Evolutionary conservation across 2,113 vertebrate genomes (phyloP).

Genomic region (Guaruba guarouba): DNA sequence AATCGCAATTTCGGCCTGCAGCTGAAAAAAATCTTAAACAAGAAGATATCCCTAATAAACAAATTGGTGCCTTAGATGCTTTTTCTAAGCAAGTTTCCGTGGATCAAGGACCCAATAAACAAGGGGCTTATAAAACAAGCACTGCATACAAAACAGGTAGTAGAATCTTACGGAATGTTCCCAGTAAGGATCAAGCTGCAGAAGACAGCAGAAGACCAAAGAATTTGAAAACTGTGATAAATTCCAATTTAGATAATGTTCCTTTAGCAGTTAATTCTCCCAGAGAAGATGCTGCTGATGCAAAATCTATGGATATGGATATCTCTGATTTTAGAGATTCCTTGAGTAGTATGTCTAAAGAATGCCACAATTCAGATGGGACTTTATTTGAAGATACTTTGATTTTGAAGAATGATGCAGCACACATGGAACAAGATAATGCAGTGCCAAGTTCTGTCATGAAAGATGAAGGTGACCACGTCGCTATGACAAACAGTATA

Average conservation of each 20-base stretch:
- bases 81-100: constrained; percentile 17
- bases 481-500: not conserved
- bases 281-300: not conserved
- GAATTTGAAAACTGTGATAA: constrained; percentile 41
- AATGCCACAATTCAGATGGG: not conserved
- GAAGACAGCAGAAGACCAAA: constrained; percentile 51
- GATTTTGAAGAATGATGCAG: not conserved
- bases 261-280: constrained; percentile 25
- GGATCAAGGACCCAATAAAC: constrained; percentile 34
- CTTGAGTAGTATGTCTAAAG: not conserved
- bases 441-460: not conserved
- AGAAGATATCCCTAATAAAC: constrained; percentile 42
- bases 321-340: not conserved
- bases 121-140: not conserved
- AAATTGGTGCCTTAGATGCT: constrained; percentile 30
- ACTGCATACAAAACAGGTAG: not conserved
- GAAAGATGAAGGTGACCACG: not conserved
- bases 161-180: not conserved
- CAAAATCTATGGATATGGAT: constrained; percentile 4
- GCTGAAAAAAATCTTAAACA: constrained; percentile 47
- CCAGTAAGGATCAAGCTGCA: constrained; percentile 8
- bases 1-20: constrained; percentile 8
- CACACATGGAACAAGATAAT: not conserved
- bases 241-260: constrained; percentile 19
- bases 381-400: not conserved